These are phyloP conservation scores for Apogon talboti DNA, from an alignment of 2,797 vertebrate genomes.

Conservation along the genomic window DNA sequence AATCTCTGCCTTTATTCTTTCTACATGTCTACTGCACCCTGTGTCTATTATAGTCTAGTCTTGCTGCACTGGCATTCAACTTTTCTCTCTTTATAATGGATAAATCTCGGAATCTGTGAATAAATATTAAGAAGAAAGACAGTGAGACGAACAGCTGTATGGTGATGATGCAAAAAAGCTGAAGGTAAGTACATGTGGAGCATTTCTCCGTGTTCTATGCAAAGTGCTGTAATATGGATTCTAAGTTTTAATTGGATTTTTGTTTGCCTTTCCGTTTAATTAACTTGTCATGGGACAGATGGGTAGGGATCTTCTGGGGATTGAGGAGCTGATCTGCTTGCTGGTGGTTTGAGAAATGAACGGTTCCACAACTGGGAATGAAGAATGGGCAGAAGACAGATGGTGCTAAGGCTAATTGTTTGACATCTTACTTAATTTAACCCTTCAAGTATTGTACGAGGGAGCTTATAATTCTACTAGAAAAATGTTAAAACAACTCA, in stretches of 20 bases:
- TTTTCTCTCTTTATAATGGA: too few species aligned
- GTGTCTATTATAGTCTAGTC: too few species aligned
- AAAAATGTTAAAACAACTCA: slow-evolving; percentile 6
- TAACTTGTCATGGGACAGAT: slow-evolving; percentile 79
- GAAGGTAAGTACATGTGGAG: background rate
- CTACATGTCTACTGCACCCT: too few species aligned
- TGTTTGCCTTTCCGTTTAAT: slow-evolving; percentile 63
- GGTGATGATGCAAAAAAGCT: slow-evolving; percentile 2
- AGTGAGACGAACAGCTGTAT: background rate
- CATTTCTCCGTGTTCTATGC: background rate
- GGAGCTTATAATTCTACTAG: slow-evolving; percentile 13
- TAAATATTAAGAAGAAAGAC: too few species aligned
- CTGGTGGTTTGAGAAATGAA: slow-evolving; percentile 68
- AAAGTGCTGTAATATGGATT: slow-evolving; percentile 32
- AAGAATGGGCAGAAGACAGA: slow-evolving; percentile 58
- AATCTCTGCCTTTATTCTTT: too few species aligned
- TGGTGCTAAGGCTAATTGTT: slow-evolving; percentile 65
- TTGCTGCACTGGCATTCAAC: too few species aligned
- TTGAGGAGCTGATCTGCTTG: slow-evolving; percentile 54
- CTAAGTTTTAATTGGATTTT: slow-evolving; percentile 56
- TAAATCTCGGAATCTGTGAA: too few species aligned
- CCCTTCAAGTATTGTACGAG: slow-evolving; percentile 39
- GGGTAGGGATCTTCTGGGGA: slow-evolving; percentile 60
- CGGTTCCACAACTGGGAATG: slow-evolving; percentile 54
- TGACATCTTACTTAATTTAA: slow-evolving; percentile 73